Base-by-base conservation (phyloP, 1,140 invertebrate species). In the Leptinotarsa defecta region DNA sequence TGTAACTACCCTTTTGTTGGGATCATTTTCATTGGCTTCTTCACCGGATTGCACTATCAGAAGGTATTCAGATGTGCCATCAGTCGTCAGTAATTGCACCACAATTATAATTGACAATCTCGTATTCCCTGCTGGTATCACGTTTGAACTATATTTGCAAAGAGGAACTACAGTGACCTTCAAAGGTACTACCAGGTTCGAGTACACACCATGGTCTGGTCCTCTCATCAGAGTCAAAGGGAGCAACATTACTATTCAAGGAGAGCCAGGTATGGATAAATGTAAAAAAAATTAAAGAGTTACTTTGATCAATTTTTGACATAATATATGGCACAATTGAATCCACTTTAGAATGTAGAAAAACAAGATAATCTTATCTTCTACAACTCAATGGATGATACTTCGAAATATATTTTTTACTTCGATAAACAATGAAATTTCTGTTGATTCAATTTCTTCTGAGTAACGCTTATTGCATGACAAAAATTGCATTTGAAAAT, bases 71-170 rank as follows among this genome's bases (percentile, higher is more conserved):
- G 63, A 78, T 65, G 75, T 78, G 22, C 19, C 73, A 48, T 48
- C 4, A 27, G 71, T 75, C 3, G 11, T 76, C 4, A 65, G 43
- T 20, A n/a, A 6, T 1, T 78, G 74, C 43, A 68, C 48, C 13
- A 63, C 64, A 52, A 78, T 78, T 48, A 63, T 74, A 20, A 57
- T 78, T 64, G 71, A 72, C 63, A 78, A 78, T 72, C 43, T 78
- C 43, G 19, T 19, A 15, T 72, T 76, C 4, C 77, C 77, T 15
- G 77, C 74, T n/a, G 75, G 75, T 8, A 52, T 71, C 5, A 70
- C 71, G 15, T 61, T 78, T 2, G 62, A 74, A 43, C 69, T 78
- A 3, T 69, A 78, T 43, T 52, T 78, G 22, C 73, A 65, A 27
- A 62, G 71, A 48, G 74, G 68, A 11, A 22, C 72, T 34, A 72